These are phyloP conservation scores for Bothrops jararaca DNA, from an alignment of 2,113 vertebrate genomes.

Conservation along the genomic window DNA sequence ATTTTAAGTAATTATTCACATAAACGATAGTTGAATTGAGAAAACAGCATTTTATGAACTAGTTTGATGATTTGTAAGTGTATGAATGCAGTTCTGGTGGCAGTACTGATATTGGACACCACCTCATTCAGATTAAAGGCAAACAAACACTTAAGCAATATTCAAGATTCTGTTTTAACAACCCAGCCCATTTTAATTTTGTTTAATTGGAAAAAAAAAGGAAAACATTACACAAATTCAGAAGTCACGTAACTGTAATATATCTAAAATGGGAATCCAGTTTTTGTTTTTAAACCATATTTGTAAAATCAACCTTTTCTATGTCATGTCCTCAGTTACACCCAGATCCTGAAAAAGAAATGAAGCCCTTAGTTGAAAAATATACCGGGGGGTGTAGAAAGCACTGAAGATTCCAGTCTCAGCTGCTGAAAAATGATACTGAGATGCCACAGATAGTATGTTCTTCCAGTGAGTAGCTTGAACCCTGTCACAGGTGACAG, in stretches of 20 bases:
- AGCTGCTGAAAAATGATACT: constrained; percentile 69
- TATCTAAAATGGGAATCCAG: not conserved
- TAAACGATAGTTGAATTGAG: not conserved
- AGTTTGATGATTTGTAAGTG: not conserved
- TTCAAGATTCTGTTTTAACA: constrained; percentile 1
- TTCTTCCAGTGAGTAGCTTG: constrained; percentile 44
- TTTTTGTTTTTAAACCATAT: not conserved
- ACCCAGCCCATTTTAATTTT: not conserved
- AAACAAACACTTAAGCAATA: not conserved
- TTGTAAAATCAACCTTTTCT: not conserved
- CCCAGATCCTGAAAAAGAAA: constrained; percentile 19
- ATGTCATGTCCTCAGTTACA: not conserved
- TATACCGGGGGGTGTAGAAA: constrained; percentile 27
- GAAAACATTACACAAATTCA: not conserved
- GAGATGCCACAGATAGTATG: constrained; percentile 31
- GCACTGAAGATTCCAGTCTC: constrained; percentile 55
- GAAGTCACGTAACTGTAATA: not conserved
- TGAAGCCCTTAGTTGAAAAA: constrained; percentile 23
- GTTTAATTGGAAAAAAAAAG: not conserved
- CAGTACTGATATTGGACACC: not conserved
- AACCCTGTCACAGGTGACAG: constrained; percentile 56
- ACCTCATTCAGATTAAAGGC: not conserved
- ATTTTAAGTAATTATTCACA: not conserved
- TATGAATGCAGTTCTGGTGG: not conserved
- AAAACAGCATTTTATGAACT: not conserved